Evolutionary conservation across 2,888 invertebrate genomes (phyloP), one percentile per base, ranked within the genome.

Genomic region (Cantharis rufa): DNA sequence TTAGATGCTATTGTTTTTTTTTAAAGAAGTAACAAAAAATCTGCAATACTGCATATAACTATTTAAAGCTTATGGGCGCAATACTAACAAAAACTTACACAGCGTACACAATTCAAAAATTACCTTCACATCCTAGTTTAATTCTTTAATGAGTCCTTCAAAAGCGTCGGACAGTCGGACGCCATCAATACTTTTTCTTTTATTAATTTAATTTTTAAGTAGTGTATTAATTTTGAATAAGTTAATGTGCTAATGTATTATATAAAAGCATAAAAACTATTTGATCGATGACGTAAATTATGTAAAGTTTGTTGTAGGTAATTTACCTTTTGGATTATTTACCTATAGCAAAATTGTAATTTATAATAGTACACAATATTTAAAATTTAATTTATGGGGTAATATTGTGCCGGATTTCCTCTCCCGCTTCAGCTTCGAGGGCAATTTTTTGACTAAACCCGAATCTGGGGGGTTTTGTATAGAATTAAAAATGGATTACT

Each of bases 151-250:
- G 48, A 69, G 77, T 77, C 77, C 77, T 77, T 77, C 77, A 75
- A 77, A 62, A 63, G 71, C 74, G 77, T 74, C 77, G 77, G 77
- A 74, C 77, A 72, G 77, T 71, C 77, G 74, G 77, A 77, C 77
- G 77, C 77, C 77, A 75, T 69, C 28, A 15, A 32, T 48, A 70
- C 48, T 18, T 48, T 48, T 70, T 70, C 32, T 15, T 70, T 70
- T 32, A 32, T 71, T 28, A 48, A 48, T 16, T 16, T 66, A 24
- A 62, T 62, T 32, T 64, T 64, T 72, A 64, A 66, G 27, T 18
- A 72, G 66, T 72, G 66, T 66, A 72, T 27, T 64, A 72, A 21
- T 66, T 66, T 15, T 66, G 64, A 15, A 66, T 66, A 21, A 66
- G 64, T 66, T 66, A 66, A 66, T 66, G 24, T 24, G n/a, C n/a